Percentiles rank a stretch among this genome's conserved stretches.
These are phyloP conservation scores for Hoplostethus mediterraneus DNA, from an alignment of 2,797 vertebrate genomes.

Conservation along the genomic window DNA sequence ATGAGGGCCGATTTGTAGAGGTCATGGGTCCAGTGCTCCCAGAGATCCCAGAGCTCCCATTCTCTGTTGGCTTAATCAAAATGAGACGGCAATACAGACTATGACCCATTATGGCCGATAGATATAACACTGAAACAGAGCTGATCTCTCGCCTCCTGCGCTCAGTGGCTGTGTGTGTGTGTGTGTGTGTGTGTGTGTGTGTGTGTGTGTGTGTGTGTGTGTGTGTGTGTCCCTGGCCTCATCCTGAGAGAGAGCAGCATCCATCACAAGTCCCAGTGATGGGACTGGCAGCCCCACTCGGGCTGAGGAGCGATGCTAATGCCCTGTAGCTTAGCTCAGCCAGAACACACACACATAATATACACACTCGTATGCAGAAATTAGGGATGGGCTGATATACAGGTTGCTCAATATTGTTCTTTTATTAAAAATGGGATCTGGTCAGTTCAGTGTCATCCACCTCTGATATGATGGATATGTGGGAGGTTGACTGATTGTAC, in stretches of 20 bases:
- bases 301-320: constrained; percentile 62
- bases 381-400: no score
- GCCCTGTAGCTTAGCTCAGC: constrained; percentile 47
- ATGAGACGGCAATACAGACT: constrained; percentile 50
- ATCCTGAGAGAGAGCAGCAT: constrained; percentile 58
- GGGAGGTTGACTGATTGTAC: background rate
- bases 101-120: constrained; percentile 52
- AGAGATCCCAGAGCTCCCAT: constrained; percentile 4
- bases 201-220: constrained; percentile 22
- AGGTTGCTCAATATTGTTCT: background rate
- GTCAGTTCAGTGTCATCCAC: constrained; percentile 30
- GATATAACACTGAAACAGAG: constrained; percentile 56
- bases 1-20: constrained; percentile 63
- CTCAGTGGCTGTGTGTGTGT: constrained; percentile 32
- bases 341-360: background rate
- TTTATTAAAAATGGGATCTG: constrained; percentile 26
- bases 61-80: constrained; percentile 63
- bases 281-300: constrained; percentile 61
- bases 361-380: no score
- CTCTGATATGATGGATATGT: constrained; percentile 16
- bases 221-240: constrained; percentile 45
- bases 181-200: constrained; percentile 33
- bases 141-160: constrained; percentile 62
- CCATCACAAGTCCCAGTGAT: constrained; percentile 63
- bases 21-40: constrained; percentile 58